Evolutionary conservation across 2,797 vertebrate genomes (phyloP).

Genomic region (Salarias fasciatus): DNA sequence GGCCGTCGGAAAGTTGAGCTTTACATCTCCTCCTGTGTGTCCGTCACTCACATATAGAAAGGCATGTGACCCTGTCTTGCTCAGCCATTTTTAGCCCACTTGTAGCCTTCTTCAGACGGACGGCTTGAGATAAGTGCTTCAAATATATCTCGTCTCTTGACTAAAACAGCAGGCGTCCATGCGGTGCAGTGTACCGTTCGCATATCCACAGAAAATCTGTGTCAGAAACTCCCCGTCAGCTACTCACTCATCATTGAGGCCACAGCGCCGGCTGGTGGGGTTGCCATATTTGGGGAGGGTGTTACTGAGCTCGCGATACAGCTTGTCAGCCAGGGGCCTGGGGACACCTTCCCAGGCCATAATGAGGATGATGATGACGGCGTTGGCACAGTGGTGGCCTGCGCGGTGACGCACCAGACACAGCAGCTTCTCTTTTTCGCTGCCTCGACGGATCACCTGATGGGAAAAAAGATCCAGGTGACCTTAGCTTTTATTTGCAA

Average conservation of each 20-base stretch:
- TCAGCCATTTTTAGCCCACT: constrained; percentile 1
- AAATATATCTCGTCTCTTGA: not conserved
- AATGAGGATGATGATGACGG: constrained; percentile 95
- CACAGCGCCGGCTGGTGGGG: constrained; percentile 95
- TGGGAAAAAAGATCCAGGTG: constrained; percentile 11
- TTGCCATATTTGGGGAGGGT: constrained; percentile 94
- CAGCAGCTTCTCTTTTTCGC: constrained; percentile 92
- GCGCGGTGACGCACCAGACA: constrained; percentile 94
- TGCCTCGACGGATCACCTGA: constrained; percentile 93
- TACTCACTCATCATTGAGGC: constrained; percentile 96
- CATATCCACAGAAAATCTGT: not conserved
- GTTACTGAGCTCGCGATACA: constrained; percentile 92
- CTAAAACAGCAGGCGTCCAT: not conserved
- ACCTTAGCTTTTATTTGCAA: too few relatives aligned
- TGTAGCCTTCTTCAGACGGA: not conserved
- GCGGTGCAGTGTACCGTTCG: too few relatives aligned
- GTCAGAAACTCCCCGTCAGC: not conserved
- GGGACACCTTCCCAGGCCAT: constrained; percentile 98
- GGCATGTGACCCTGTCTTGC: not conserved
- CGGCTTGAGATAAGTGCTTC: not conserved
- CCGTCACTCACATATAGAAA: not conserved
- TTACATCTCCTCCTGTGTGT: not conserved
- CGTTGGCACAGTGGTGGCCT: constrained; percentile 94
- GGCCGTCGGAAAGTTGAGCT: too few relatives aligned
- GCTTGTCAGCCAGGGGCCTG: constrained; percentile 87